Evolutionary conservation across 2,888 invertebrate genomes (phyloP), one percentile per base, ranked within the genome.

Genomic region (Caenorhabditis imperialis): DNA sequence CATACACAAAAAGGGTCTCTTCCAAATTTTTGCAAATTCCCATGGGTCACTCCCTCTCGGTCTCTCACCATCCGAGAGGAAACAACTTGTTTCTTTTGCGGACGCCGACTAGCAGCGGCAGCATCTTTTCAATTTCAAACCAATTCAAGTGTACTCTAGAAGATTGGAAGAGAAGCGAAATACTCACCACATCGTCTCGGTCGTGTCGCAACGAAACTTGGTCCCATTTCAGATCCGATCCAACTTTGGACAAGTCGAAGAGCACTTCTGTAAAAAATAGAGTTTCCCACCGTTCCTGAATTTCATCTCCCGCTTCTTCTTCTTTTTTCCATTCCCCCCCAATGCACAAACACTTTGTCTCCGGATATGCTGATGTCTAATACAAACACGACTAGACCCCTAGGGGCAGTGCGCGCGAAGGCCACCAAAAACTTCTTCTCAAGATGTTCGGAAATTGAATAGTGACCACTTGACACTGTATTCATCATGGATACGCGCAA

Each of bases 231-330:
- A 73, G 57, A 37, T 77, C 79, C 8, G 67, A 55, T 18, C 38
- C 53, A 14, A 38, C 50, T 44, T 65, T 78, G n/a, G 79, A 65
- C 23, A 76, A 60, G 38, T 80, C 79, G 74, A 78, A 78, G n/a
- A 80, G 77, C 6, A 76, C 58, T 60, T 75, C 79, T 80, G 79
- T 33, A 79, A 79, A 48, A 54, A 65, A 63, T 48, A 42, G 16
- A 1, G 18, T 8, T 35, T 35, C 35, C 33, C 27, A 35, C 14
- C 16, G n/a, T 20, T 30, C 40, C 27, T 38, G n/a, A n/a, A n/a
- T 38, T 40, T 40, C 16, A 18, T n/a, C 40, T 38, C 6, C 25
- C 12, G 16, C n/a, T 12, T 18, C 20, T 18, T 20, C 20, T 44
- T 18, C 20, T 16, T 16, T 44, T 53, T 63, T 54, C 54, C 63